These are phyloP conservation scores for Ceratosolen fusciceps DNA, from an alignment of 1,140 invertebrate species.

Conservation along the genomic window DNA sequence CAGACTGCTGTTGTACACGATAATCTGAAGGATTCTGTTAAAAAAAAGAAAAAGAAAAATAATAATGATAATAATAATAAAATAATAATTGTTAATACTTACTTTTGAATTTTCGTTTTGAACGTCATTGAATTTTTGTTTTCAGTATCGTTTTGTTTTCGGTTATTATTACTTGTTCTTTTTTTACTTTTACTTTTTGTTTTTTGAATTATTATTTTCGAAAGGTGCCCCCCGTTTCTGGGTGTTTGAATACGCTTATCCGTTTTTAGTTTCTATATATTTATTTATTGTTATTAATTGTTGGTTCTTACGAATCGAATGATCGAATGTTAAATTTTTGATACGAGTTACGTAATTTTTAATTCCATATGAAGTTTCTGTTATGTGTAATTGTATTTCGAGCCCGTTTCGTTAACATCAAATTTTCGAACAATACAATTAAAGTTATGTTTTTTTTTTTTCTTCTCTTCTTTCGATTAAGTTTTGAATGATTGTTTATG, in stretches of 20 bases:
- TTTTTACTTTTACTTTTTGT: constrained; percentile 19
- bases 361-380: constrained; percentile 45
- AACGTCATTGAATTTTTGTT: constrained; percentile 24
- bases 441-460: constrained; percentile 58
- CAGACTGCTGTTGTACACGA: constrained; percentile 17
- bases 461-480: constrained; percentile 47
- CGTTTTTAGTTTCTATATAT: constrained; percentile 50
- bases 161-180: constrained; percentile 35
- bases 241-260: constrained; percentile 56
- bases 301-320: constrained; percentile 36
- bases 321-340: constrained; percentile 45
- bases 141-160: constrained; percentile 12
- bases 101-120: constrained; percentile 40
- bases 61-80: no score
- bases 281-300: constrained; percentile 42
- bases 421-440: constrained; percentile 46
- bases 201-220: constrained; percentile 39
- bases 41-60: no score
- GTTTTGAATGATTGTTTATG: constrained; percentile 51
- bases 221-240: constrained; percentile 53
- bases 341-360: constrained; percentile 28
- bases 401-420: background rate
- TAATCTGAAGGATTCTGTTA: constrained; percentile 12
- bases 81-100: constrained; percentile 34
- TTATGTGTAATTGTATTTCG: constrained; percentile 50